Evolutionary conservation across 2,113 vertebrate genomes (phyloP).

Genomic region (Lates calcarifer): DNA sequence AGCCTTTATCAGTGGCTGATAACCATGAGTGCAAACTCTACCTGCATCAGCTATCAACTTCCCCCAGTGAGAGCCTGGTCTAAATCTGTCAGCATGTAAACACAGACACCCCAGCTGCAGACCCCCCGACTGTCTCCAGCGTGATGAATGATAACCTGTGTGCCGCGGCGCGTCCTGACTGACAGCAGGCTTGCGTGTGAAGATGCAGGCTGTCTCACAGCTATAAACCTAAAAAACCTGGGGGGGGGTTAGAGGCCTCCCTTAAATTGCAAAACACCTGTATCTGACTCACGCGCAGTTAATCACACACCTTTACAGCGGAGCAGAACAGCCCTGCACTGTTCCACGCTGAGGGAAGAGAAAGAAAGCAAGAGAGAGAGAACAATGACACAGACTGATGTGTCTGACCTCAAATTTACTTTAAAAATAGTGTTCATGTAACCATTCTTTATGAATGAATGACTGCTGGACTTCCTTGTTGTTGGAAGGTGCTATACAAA

Average conservation of each 20-base stretch:
- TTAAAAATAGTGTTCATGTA: background rate
- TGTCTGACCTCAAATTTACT: background rate
- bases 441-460: background rate
- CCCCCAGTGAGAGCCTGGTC: slow-evolving; percentile 9
- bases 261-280: slow-evolving; percentile 84
- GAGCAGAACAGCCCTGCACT: slow-evolving; percentile 33
- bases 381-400: slow-evolving; percentile 9
- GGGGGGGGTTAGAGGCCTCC: slow-evolving; percentile 68
- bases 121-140: slow-evolving; percentile 49
- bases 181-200: slow-evolving; percentile 80
- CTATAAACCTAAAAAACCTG: slow-evolving; percentile 71
- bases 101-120: slow-evolving; percentile 61
- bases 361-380: slow-evolving; percentile 3
- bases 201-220: slow-evolving; percentile 69
- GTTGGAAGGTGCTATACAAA: background rate
- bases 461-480: background rate
- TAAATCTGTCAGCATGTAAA: slow-evolving; percentile 58
- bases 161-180: slow-evolving; percentile 53
- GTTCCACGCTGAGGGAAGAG: slow-evolving; percentile 26
- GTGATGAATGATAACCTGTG: slow-evolving; percentile 58
- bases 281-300: slow-evolving; percentile 79
- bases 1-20: slow-evolving; percentile 29
- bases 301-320: slow-evolving; percentile 74
- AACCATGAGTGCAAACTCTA: slow-evolving; percentile 46
- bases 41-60: slow-evolving; percentile 6